These are phyloP conservation scores for Harmothoe impar DNA, from an alignment of 2,888 invertebrate species.

Conservation along the genomic window DNA sequence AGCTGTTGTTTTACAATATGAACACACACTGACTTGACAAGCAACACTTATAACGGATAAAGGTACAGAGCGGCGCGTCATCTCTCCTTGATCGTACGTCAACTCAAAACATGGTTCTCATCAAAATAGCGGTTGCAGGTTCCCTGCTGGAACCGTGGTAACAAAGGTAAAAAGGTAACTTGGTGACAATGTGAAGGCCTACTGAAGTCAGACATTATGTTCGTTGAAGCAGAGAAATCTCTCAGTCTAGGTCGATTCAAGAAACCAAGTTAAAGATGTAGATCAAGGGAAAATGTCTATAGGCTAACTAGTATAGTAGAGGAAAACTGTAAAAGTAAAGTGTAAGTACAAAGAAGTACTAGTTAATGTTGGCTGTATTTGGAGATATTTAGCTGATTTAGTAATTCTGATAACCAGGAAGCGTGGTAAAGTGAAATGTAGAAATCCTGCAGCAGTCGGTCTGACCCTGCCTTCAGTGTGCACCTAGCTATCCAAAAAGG, in stretches of 20 bases:
- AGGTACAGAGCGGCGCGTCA: constrained; percentile 55
- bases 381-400: background rate
- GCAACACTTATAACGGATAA: constrained; percentile 60
- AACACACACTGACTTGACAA: constrained; percentile 55
- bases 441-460: constrained; percentile 24
- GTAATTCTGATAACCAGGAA: constrained; percentile 37
- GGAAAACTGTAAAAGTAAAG: constrained; percentile 42
- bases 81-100: constrained; percentile 47
- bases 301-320: constrained; percentile 27
- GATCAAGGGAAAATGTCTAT: background rate
- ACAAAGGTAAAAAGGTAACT: background rate
- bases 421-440: constrained; percentile 43
- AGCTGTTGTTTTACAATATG: constrained; percentile 61
- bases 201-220: constrained; percentile 40
- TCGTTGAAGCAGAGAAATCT: constrained; percentile 35
- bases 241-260: constrained; percentile 20
- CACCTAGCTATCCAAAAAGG: constrained; percentile 57
- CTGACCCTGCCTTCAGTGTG: constrained; percentile 32
- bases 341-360: constrained; percentile 30
- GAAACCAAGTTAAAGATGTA: constrained; percentile 7
- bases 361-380: background rate
- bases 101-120: constrained; percentile 31
- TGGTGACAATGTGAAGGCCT: constrained; percentile 35
- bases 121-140: constrained; percentile 15
- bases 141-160: background rate